These are phyloP conservation scores for Drosophila mauritiana DNA, from an alignment of 1,140 invertebrate genomes.

Conservation along the genomic window DNA sequence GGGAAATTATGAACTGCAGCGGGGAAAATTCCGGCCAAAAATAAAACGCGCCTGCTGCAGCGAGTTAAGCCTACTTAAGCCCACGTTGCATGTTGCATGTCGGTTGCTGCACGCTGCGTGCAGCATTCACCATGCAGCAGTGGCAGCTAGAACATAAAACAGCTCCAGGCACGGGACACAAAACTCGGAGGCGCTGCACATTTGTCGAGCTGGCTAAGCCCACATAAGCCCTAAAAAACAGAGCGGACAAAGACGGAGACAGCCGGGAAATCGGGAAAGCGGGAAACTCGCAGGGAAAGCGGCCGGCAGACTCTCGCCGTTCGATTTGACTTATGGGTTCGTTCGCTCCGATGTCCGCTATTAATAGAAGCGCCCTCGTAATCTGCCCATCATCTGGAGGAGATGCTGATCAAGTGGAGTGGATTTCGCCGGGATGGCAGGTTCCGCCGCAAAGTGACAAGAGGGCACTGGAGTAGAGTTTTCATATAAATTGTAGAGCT, in stretches of 20 bases:
- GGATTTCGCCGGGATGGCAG: conserved; percentile 49
- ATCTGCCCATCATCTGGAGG: conserved; percentile 42
- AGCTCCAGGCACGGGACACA: conserved; percentile 67
- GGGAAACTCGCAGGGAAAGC: conserved; percentile 15
- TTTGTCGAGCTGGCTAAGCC: conserved; percentile 77
- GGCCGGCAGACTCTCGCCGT: conserved; percentile 35
- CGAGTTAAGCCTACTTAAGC: conserved; percentile 80
- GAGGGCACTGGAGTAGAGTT: conserved; percentile 13
- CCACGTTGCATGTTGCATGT: conserved; percentile 68
- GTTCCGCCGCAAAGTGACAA: conserved; percentile 54
- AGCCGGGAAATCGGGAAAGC: conserved; percentile 14
- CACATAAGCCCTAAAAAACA: conserved; percentile 81
- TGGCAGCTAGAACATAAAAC: conserved; percentile 67
- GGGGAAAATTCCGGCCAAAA: conserved; percentile 20
- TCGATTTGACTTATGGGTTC: conserved; percentile 84
- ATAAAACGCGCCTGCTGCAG: conserved; percentile 50
- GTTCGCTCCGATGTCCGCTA: conserved; percentile 79
- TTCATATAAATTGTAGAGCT: neutral
- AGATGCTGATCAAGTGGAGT: conserved; percentile 59
- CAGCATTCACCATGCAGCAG: conserved; percentile 32
- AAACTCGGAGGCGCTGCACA: conserved; percentile 52
- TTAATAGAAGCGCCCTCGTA: conserved; percentile 63
- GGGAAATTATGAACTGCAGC: conserved; percentile 58
- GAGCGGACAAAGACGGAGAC: conserved; percentile 47
- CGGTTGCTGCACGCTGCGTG: conserved; percentile 37